Evolutionary conservation across 2,797 vertebrate genomes (phyloP).

Genomic region (Erpetoichthys calabaricus): DNA sequence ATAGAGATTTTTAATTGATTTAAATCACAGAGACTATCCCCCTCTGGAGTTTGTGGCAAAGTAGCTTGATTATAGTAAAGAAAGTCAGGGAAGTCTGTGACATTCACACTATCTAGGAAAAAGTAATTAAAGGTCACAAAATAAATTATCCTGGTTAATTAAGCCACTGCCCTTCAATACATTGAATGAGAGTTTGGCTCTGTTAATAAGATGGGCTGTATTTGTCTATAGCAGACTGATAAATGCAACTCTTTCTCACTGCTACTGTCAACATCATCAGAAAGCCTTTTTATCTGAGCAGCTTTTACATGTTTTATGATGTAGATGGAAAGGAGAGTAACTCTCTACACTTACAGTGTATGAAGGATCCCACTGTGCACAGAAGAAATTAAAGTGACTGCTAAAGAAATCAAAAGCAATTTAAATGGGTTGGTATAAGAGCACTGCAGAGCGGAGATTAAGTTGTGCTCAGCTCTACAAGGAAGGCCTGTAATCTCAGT

Average conservation of each 20-base stretch:
- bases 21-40: too few relatives aligned
- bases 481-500: constrained; percentile 9
- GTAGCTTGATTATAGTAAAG: too few relatives aligned
- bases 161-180: too few relatives aligned
- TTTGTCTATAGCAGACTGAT: background rate
- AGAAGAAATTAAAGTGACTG: background rate
- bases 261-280: background rate
- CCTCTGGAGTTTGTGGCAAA: too few relatives aligned
- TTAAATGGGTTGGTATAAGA: background rate
- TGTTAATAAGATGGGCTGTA: background rate
- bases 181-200: too few relatives aligned
- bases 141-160: too few relatives aligned
- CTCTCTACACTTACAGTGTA: background rate
- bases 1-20: too few relatives aligned
- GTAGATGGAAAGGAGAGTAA: constrained; percentile 3
- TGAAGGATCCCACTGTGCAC: background rate
- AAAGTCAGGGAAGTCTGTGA: too few relatives aligned
- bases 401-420: constrained; percentile 2
- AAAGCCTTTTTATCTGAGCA: background rate
- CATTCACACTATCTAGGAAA: too few relatives aligned
- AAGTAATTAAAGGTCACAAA: too few relatives aligned
- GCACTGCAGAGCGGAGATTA: constrained; percentile 6
- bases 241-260: background rate
- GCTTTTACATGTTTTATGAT: background rate
- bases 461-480: background rate